Percentiles rank a stretch among this genome's conserved stretches.
Evolutionary conservation across 2,797 vertebrate species (phyloP).

Genomic region (Poeciliopsis gracilis): DNA sequence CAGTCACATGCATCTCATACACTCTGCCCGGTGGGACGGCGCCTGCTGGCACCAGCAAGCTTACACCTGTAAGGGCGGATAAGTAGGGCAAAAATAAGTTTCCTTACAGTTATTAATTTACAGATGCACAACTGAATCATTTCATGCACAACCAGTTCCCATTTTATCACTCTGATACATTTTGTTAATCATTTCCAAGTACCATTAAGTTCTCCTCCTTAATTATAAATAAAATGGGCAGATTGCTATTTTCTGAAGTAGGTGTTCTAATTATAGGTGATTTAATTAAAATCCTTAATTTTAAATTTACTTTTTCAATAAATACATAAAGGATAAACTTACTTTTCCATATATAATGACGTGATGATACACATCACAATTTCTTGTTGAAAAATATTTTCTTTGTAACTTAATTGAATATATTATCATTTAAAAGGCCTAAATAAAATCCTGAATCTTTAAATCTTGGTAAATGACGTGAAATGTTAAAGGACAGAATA

Average conservation of each 20-base stretch:
- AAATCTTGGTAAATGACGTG: neutral
- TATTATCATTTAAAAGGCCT: neutral
- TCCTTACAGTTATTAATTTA: constrained; percentile 42
- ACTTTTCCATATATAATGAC: neutral
- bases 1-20: constrained; percentile 97
- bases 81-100: constrained; percentile 31
- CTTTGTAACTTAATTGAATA: neutral
- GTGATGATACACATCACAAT: neutral
- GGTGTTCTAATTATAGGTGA: neutral
- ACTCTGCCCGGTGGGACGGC: constrained; percentile 92
- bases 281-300: neutral
- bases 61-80: constrained; percentile 84
- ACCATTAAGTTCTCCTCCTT: constrained; percentile 38
- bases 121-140: constrained; percentile 45
- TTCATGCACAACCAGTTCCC: constrained; percentile 38
- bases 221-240: constrained; percentile 12
- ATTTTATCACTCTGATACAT: constrained; percentile 47
- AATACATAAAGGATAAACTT: neutral
- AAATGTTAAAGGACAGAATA: neutral
- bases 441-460: neutral
- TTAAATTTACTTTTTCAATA: neutral
- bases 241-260: neutral
- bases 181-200: constrained; percentile 44
- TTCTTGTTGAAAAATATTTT: neutral
- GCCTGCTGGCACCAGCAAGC: constrained; percentile 93